These are phyloP conservation scores for Musca vetustissima DNA, from an alignment of 1,140 invertebrate species.

Conservation along the genomic window DNA sequence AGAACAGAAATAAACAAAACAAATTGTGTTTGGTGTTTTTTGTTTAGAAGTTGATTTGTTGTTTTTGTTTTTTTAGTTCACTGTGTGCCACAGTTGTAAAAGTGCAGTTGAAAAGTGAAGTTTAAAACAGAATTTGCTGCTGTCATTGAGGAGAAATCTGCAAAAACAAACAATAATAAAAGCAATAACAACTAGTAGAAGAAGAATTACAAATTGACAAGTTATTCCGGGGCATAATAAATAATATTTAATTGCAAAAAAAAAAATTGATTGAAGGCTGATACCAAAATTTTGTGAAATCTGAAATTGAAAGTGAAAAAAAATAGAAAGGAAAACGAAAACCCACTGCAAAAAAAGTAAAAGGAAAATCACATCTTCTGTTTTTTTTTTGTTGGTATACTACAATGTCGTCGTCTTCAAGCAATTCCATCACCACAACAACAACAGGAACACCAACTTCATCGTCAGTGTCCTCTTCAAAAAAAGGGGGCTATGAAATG, in stretches of 20 bases:
- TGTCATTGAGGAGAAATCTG: no score
- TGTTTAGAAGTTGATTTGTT: background rate
- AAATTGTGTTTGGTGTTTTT: no score
- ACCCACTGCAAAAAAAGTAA: background rate
- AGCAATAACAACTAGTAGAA: background rate
- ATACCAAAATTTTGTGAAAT: no score
- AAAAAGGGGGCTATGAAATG: constrained; percentile 41
- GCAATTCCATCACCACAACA: no score
- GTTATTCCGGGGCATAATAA: no score
- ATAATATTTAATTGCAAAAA: no score
- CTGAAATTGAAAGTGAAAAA: background rate
- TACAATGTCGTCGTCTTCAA: background rate
- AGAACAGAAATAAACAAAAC: constrained; percentile 10
- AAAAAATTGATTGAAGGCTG: no score
- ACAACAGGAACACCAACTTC: no score
- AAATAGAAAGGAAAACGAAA: background rate
- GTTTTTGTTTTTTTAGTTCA: constrained; percentile 8
- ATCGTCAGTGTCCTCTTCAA: background rate
- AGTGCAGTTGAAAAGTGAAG: constrained; percentile 21
- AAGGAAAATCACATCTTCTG: background rate
- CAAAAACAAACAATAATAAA: no score
- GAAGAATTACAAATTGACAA: constrained; percentile 3
- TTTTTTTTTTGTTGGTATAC: no score
- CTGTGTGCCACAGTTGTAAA: background rate
- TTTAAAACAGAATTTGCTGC: no score